Percentiles rank a stretch among this genome's conserved stretches.
Evolutionary conservation across 2,113 vertebrate species (phyloP).

Genomic region (Spermophilus dauricus): DNA sequence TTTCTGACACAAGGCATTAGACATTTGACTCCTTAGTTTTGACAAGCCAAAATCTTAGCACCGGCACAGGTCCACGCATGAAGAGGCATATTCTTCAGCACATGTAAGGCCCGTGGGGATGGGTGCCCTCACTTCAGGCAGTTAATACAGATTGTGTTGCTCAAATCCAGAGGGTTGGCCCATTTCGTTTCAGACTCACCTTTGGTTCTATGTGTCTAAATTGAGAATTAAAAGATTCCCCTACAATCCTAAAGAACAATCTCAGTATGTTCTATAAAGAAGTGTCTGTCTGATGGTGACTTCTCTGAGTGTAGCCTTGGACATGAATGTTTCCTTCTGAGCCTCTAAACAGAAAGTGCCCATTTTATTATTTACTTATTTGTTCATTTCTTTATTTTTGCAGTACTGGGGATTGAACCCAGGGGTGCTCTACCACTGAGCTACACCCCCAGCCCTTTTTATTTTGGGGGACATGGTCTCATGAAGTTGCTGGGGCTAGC

Average conservation of each 20-base stretch:
- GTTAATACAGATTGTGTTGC: not conserved
- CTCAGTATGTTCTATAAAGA: not conserved
- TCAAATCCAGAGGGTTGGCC: not conserved
- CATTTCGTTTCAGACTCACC: not conserved
- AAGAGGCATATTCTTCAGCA: not conserved
- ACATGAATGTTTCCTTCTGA: not conserved
- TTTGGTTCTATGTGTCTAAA: conserved; percentile 13
- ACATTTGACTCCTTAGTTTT: not conserved
- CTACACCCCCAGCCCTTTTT: no score
- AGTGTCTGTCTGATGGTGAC: not conserved
- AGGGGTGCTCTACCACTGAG: no score
- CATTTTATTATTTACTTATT: no score
- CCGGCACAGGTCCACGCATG: not conserved
- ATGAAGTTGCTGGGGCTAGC: no score
- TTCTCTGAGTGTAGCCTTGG: not conserved
- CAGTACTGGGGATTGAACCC: no score
- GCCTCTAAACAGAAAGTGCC: not conserved
- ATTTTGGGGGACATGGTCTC: no score
- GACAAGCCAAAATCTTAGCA: not conserved
- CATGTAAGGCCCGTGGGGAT: rapidly evolving
- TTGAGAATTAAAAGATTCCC: not conserved
- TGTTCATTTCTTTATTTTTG: no score
- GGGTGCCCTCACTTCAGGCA: not conserved
- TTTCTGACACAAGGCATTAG: not conserved
- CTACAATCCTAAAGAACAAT: not conserved